A percentile compares a stretch with the other conserved stretches of the same genome.
Conservation (phyloP, 2,888 invertebrate species). For the Nymphalis urticae region DNA sequence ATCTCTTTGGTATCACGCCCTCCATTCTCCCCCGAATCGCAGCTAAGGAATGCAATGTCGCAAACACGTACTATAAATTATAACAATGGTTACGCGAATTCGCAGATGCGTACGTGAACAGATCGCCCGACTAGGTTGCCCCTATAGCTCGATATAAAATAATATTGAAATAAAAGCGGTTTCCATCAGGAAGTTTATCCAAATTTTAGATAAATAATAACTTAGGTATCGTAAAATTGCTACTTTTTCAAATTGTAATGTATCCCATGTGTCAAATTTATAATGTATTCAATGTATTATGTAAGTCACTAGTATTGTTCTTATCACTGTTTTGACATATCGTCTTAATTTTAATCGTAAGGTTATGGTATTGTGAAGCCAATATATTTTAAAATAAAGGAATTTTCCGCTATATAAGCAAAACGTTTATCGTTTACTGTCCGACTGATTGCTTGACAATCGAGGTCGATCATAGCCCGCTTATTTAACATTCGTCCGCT, state of each 20-base stretch:
- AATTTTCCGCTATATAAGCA: conserved; percentile 81
- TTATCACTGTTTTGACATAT: conserved; percentile 80
- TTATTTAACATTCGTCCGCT: conserved; percentile 68
- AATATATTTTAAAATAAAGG: conserved; percentile 82
- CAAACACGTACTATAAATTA: conserved; percentile 41
- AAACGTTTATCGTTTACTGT: conserved; percentile 77
- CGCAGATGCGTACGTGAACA: conserved; percentile 70
- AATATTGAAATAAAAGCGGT: conserved; percentile 65
- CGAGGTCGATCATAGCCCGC: conserved; percentile 65
- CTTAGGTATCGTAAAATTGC: conserved; percentile 32
- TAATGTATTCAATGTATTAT: conserved; percentile 63
- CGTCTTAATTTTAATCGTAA: conserved; percentile 76
- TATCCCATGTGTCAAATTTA: conserved; percentile 76
- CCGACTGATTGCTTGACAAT: conserved; percentile 68
- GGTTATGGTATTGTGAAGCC: conserved; percentile 79
- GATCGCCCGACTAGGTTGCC: conserved; percentile 79
- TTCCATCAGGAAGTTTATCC: conserved; percentile 80
- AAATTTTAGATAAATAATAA: conserved; percentile 62
- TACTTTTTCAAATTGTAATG: conserved; percentile 64
- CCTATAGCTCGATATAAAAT: conserved; percentile 74
- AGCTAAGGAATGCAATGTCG: conserved; percentile 78
- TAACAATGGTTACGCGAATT: conserved; percentile 56
- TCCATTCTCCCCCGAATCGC: conserved; percentile 58
- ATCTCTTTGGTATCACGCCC: conserved; percentile 73
- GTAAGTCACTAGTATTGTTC: conserved; percentile 76